Evolutionary conservation across 64 coral and sea anemone genomes (phyloP).

Genomic region (Trachythela sp.): DNA sequence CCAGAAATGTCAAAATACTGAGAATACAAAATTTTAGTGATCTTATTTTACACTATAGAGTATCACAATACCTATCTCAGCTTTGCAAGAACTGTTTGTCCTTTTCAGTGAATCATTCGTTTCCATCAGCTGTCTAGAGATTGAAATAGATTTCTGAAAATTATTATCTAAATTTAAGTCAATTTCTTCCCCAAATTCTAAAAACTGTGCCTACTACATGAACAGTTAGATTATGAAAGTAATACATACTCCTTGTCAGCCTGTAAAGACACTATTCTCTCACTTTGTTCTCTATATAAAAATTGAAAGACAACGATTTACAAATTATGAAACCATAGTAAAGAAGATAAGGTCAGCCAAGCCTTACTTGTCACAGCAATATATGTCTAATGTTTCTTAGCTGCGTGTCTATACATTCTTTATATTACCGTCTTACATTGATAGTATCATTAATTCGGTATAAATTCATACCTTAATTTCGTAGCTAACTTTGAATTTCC

Average conservation of each 20-base stretch:
- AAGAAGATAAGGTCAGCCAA: too few species aligned
- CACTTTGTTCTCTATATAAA: conserved; percentile 79
- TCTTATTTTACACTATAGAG: too few species aligned
- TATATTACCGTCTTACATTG: too few species aligned
- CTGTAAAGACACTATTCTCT: conserved; percentile 63
- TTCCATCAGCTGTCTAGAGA: conserved; percentile 37
- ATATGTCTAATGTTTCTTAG: too few species aligned
- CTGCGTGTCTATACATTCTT: too few species aligned
- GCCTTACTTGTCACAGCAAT: too few species aligned
- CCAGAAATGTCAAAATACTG: too few species aligned
- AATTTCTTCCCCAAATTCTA: too few species aligned
- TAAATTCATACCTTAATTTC: conserved; percentile 62
- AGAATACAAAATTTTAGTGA: too few species aligned
- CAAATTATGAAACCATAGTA: too few species aligned
- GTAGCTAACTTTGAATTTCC: conserved; percentile 83
- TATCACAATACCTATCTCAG: conserved; percentile 59
- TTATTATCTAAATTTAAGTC: background rate
- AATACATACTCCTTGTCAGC: conserved; percentile 87
- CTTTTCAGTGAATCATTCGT: conserved; percentile 43
- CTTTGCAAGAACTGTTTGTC: conserved; percentile 33
- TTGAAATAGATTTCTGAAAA: background rate
- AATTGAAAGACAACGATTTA: conserved; percentile 12
- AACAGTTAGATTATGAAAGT: background rate
- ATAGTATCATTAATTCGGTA: too few species aligned
- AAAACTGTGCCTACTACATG: too few species aligned